Evolutionary conservation across 2,888 invertebrate genomes (phyloP).

Genomic region (Cryptops parisi): DNA sequence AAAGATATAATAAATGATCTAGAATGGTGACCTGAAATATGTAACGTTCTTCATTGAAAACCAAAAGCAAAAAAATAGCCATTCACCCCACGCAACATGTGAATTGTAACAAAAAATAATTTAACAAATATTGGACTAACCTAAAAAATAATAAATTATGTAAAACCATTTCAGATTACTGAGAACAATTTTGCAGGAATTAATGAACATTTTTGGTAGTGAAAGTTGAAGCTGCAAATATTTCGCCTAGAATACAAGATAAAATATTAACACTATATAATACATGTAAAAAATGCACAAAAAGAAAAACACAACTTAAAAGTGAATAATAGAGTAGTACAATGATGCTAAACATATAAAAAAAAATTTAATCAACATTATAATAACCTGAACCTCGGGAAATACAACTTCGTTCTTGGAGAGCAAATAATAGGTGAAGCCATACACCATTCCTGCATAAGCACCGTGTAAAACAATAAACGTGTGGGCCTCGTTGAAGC

Average conservation of each 20-base stretch:
- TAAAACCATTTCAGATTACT: background rate
- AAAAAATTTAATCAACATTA: too few relatives aligned
- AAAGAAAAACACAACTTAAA: too few relatives aligned
- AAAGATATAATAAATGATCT: too few relatives aligned
- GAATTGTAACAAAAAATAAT: too few relatives aligned
- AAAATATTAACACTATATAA: background rate
- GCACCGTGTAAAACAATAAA: background rate
- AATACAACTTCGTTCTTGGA: background rate
- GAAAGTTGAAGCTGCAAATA: background rate
- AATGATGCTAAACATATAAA: too few relatives aligned
- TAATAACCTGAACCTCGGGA: background rate
- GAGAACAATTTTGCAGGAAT: background rate
- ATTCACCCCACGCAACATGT: too few relatives aligned
- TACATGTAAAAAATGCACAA: background rate
- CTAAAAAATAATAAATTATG: background rate
- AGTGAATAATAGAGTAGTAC: too few relatives aligned
- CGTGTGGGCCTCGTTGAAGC: background rate
- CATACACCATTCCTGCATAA: background rate
- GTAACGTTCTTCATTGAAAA: too few relatives aligned
- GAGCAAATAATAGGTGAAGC: background rate
- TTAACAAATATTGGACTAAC: background rate
- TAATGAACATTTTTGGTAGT: background rate
- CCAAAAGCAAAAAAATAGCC: too few relatives aligned
- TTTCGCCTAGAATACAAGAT: background rate
- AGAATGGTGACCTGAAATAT: too few relatives aligned